A percentile compares a stretch with the other conserved stretches of the same genome.
Evolutionary conservation across 2,113 vertebrate genomes (phyloP).

Genomic region (Passer montanus): DNA sequence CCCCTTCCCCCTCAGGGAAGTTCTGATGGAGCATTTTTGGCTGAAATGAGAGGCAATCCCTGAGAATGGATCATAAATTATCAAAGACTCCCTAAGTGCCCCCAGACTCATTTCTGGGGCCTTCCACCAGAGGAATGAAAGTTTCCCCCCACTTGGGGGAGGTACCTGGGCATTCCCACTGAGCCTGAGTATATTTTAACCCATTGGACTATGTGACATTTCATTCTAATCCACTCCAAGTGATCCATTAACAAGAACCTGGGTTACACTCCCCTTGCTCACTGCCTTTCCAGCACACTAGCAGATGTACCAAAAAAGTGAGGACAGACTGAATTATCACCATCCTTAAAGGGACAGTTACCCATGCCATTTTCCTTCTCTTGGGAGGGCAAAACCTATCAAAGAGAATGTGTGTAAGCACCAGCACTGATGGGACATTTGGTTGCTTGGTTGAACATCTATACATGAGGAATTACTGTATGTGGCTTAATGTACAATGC

Average conservation of each 20-base stretch:
- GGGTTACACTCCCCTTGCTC: neutral
- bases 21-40: neutral
- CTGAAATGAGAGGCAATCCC: neutral
- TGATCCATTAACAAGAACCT: neutral
- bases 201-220: neutral
- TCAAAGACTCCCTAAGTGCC: neutral
- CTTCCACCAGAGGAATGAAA: neutral
- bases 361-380: neutral
- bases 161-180: neutral
- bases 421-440: neutral
- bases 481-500: neutral
- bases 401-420: neutral
- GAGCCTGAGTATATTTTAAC: neutral
- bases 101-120: neutral
- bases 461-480: fast-evolving
- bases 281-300: neutral
- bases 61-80: neutral
- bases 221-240: neutral
- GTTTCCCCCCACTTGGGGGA: no score
- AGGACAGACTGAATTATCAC: neutral
- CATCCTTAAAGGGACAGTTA: neutral
- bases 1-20: neutral
- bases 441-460: neutral
- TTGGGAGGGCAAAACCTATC: neutral
- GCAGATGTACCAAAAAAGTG: neutral